Conservation (phyloP, 1,140 invertebrate genomes). For the Hycleus cichorii region DNA sequence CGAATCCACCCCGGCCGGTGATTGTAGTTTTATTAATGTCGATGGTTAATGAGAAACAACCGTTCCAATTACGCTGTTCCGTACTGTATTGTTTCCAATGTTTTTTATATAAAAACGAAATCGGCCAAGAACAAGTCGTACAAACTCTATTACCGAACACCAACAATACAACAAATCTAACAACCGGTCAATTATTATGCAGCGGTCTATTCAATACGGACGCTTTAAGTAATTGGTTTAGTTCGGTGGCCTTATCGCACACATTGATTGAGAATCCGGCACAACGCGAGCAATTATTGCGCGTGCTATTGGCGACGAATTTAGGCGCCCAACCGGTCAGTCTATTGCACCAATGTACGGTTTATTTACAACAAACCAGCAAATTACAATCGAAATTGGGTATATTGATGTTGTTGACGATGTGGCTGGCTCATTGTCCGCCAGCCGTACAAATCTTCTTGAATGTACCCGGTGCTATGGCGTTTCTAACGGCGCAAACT, state of each 20-base stretch:
- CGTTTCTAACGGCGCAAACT: constrained; percentile 74
- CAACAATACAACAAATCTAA: constrained; percentile 44
- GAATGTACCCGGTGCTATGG: constrained; percentile 65
- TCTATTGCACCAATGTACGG: constrained; percentile 79
- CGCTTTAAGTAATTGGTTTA: constrained; percentile 95
- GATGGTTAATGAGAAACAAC: constrained; percentile 98
- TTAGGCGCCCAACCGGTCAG: constrained; percentile 78
- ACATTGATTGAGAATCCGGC: constrained; percentile 80
- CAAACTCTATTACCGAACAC: constrained; percentile 81
- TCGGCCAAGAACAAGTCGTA: constrained; percentile 80
- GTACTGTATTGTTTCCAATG: constrained; percentile 97
- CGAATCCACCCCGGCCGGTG: constrained; percentile 82
- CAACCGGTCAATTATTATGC: constrained; percentile 87
- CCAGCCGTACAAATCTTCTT: constrained; percentile 79
- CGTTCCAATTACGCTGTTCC: constrained; percentile 76
- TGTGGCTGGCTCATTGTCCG: constrained; percentile 84
- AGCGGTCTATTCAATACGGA: constrained; percentile 88
- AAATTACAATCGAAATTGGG: constrained; percentile 88
- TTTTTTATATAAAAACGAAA: constrained; percentile 89
- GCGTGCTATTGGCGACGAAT: constrained; percentile 84
- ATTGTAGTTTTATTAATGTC: constrained; percentile 94
- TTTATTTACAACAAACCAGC: constrained; percentile 74
- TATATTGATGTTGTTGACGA: constrained; percentile 81
- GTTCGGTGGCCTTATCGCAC: constrained; percentile 84
- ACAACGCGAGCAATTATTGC: constrained; percentile 88